These are phyloP conservation scores for Heliconius charithonia DNA, from an alignment of 2,888 invertebrate species.

Conservation along the genomic window DNA sequence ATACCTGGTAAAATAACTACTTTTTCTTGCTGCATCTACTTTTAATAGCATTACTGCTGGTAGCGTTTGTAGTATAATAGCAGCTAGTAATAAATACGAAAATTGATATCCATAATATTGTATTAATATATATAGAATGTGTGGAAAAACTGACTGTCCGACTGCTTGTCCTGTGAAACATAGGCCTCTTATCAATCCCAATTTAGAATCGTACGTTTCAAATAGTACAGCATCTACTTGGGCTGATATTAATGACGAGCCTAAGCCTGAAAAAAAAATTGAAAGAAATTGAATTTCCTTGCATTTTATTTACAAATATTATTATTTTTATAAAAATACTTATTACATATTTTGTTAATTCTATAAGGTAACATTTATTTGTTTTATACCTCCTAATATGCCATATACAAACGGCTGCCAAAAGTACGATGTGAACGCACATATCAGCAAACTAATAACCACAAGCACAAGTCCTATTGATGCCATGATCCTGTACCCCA, in stretches of 20 bases:
- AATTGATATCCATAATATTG: constrained; percentile 69
- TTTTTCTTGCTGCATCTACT: constrained; percentile 63
- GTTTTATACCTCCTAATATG: constrained; percentile 65
- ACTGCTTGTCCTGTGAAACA: constrained; percentile 77
- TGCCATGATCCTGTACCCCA: constrained; percentile 73
- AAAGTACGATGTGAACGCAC: constrained; percentile 63
- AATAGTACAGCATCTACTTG: constrained; percentile 78
- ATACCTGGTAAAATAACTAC: constrained; percentile 68
- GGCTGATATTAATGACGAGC: constrained; percentile 75
- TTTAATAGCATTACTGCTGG: constrained; percentile 72
- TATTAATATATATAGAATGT: constrained; percentile 71
- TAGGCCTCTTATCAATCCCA: constrained; percentile 68
- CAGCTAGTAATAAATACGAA: constrained; percentile 69
- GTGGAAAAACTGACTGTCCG: constrained; percentile 75
- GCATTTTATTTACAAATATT: too few relatives aligned
- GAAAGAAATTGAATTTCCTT: too few relatives aligned
- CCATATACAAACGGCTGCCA: constrained; percentile 71
- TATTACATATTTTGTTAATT: too few relatives aligned
- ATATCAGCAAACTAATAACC: constrained; percentile 63
- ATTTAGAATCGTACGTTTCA: constrained; percentile 75
- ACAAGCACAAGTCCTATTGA: constrained; percentile 64
- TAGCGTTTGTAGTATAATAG: constrained; percentile 73
- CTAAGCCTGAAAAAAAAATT: constrained; percentile 65
- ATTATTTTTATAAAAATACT: too few relatives aligned
- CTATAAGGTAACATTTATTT: neutral